Base-by-base conservation (phyloP, 2,888 invertebrate species). In the Thumatha senex region DNA sequence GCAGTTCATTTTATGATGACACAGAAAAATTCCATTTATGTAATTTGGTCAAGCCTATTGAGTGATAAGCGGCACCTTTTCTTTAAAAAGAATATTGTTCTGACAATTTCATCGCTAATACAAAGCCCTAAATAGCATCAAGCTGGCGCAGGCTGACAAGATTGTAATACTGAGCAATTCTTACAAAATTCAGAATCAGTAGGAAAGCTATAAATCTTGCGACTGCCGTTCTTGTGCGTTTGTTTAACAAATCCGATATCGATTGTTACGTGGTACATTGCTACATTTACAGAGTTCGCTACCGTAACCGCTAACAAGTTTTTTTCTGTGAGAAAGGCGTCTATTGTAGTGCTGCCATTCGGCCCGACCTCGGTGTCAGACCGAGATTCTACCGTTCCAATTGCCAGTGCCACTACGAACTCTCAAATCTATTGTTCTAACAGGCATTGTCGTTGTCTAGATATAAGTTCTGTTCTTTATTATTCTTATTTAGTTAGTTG, bases 241-340 rank as follows among this genome's bases (percentile, higher is more conserved):
- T 62, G 51, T 62, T 63, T 61, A 64, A 57, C 58, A 61, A 59
- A 63, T 58, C 56, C 53, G 60, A 62, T 65, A 58, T 63, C 59
- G 53, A 42, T 46, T 56, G 61, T 59, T 31, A 31, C 11, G 31
- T 31, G 31, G 8, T 60, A 59, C 61, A 57, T 67, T 62, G 60
- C 62, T 57, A 65, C 61, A 62, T 57, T 58, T 59, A 51, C 54
- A 49, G 61, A 55, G 51, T 54, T 57, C 54, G 58, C 52, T 57
- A 67, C 63, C 61, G 58, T 52, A 58, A 67, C 63, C 61, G 64
- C 70, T 73, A 72, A 74, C 72, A 70, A 74, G 78, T 72, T 81
- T 77, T 78, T 77, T 80, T 70, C 67, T 73, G 76, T 79, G 80
- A 74, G 81, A 82, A 82, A 75, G 70, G 71, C 74, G 63, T 63